Percentiles rank a stretch among this genome's conserved stretches.
phyloP scores from a whole-genome alignment of 35 echinoderm and acorn worm species.

The Diadema setosum region DNA sequence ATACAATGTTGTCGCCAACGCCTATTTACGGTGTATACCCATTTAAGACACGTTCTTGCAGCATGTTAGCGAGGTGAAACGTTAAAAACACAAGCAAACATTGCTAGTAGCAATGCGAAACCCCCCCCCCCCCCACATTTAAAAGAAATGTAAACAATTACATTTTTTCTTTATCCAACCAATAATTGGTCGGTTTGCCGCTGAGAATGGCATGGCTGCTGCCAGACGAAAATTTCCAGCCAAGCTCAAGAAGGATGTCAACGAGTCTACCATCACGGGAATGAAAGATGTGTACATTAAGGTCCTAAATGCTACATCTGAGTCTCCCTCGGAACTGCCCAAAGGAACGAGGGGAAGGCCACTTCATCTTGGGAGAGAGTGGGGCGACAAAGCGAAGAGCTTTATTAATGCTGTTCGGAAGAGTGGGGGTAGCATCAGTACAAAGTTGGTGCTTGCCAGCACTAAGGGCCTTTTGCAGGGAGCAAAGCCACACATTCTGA shows the following conservation, averaged over 20 bases:
- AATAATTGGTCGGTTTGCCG: slow-evolving; percentile 46
- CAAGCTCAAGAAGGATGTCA: not conserved
- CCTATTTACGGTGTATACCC: too few relatives aligned
- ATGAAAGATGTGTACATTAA: slow-evolving; percentile 35
- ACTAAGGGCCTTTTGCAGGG: not conserved
- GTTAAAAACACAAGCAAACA: too few relatives aligned
- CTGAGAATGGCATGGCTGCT: slow-evolving; percentile 2
- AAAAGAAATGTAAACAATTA: too few relatives aligned
- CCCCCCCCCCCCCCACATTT: too few relatives aligned
- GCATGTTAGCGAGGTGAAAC: too few relatives aligned
- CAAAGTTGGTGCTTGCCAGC: too few relatives aligned
- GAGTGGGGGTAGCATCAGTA: not conserved
- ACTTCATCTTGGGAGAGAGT: not conserved
- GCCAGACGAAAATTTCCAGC: slow-evolving; percentile 25
- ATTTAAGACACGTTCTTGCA: too few relatives aligned
- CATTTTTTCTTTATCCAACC: too few relatives aligned
- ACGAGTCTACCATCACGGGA: slow-evolving; percentile 13
- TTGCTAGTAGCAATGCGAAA: too few relatives aligned
- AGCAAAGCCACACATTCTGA: not conserved
- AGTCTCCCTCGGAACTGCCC: not conserved
- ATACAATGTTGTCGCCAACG: too few relatives aligned
- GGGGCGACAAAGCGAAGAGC: not conserved
- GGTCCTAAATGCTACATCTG: too few relatives aligned
- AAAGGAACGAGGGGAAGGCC: not conserved
- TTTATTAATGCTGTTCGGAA: too few relatives aligned